A percentile compares a stretch with the other conserved stretches of the same genome.
Evolutionary conservation across 2,888 invertebrate species (phyloP).

Genomic region (Torymus aiolomorphi): DNA sequence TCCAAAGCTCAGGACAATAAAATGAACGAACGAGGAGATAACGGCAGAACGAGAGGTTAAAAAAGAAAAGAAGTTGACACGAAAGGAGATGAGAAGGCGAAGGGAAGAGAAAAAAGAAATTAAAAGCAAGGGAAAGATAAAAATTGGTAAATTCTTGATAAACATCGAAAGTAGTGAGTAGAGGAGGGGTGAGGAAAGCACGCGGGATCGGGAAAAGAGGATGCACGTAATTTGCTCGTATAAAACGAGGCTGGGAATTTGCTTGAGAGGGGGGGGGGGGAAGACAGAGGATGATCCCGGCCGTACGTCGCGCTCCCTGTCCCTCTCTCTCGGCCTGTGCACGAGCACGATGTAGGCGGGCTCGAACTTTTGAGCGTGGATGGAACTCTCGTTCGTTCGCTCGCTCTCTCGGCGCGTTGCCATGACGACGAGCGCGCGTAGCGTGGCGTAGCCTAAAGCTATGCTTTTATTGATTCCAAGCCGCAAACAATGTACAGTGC

Average conservation of each 20-base stretch:
- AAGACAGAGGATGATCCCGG: constrained; percentile 7
- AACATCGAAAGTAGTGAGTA: too few relatives aligned
- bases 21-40: too few relatives aligned
- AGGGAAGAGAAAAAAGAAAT: neutral
- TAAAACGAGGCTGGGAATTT: constrained; percentile 8
- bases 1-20: too few relatives aligned
- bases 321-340: too few relatives aligned
- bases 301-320: too few relatives aligned
- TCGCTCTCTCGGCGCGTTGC: constrained; percentile 70
- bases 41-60: too few relatives aligned
- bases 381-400: constrained; percentile 37
- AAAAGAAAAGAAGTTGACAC: too few relatives aligned
- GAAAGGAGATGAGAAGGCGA: neutral
- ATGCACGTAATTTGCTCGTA: neutral
- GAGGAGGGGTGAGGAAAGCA: too few relatives aligned
- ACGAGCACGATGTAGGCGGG: constrained; percentile 1
- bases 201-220: neutral
- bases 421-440: constrained; percentile 66
- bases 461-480: constrained; percentile 76
- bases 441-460: constrained; percentile 75
- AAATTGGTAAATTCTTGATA: too few relatives aligned
- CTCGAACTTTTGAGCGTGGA: constrained; percentile 68
- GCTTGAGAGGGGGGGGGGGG: neutral
- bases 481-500: constrained; percentile 76
- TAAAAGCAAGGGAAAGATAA: too few relatives aligned